Conservation (phyloP, 2,888 invertebrate species). For the Drosophila merina region DNA sequence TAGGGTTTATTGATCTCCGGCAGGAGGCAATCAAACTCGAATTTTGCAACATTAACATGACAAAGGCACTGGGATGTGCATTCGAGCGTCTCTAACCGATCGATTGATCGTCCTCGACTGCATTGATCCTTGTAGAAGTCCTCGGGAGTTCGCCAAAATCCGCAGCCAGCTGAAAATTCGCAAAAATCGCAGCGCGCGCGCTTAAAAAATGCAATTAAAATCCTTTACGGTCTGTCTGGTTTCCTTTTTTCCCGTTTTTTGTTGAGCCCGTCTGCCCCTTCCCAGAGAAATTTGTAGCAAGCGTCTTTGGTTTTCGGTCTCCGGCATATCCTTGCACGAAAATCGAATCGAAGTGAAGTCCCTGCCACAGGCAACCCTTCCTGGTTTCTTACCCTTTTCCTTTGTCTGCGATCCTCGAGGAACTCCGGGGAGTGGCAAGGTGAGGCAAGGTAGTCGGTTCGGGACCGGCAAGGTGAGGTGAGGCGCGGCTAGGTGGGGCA, state of each 20-base stretch:
- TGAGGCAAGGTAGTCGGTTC: constrained; percentile 30
- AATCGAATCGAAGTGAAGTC: not conserved
- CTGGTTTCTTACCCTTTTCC: constrained; percentile 55
- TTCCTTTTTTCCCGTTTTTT: constrained; percentile 11
- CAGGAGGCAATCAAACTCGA: constrained; percentile 79
- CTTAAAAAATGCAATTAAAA: constrained; percentile 77
- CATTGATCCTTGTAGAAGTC: constrained; percentile 27
- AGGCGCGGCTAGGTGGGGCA: constrained; percentile 31
- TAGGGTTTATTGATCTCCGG: constrained; percentile 71
- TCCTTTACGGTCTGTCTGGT: constrained; percentile 52
- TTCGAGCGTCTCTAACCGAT: constrained; percentile 64
- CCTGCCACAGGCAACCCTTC: constrained; percentile 23
- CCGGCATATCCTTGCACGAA: constrained; percentile 1
- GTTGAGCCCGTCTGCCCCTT: constrained; percentile 32
- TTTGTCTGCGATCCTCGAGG: constrained; percentile 20
- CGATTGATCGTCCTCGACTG: constrained; percentile 30
- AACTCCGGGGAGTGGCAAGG: constrained; percentile 55
- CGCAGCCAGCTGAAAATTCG: constrained; percentile 72
- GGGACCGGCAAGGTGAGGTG: constrained; percentile 41
- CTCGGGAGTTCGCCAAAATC: constrained; percentile 42
- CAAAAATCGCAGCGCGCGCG: constrained; percentile 69
- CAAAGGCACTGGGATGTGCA: constrained; percentile 56
- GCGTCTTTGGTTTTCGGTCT: constrained; percentile 47
- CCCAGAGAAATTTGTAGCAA: constrained; percentile 70
- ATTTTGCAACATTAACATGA: constrained; percentile 81